phyloP scores from a whole-genome alignment of 2,888 invertebrate genomes.

The Archips xylosteana region DNA sequence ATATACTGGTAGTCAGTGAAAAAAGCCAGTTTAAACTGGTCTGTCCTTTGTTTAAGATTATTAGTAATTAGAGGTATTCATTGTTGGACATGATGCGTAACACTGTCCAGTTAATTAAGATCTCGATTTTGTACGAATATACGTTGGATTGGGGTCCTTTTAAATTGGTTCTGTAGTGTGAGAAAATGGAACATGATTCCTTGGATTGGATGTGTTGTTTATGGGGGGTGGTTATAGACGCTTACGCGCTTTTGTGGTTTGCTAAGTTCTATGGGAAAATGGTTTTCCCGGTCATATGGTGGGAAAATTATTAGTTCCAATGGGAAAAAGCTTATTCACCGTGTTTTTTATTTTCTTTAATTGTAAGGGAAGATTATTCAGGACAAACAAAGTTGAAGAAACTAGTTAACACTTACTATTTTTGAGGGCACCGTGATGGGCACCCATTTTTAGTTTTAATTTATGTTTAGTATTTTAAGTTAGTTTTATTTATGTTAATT shows the following conservation, averaged over 20 bases:
- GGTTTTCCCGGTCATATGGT: neutral
- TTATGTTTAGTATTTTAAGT: too few species aligned
- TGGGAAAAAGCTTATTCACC: neutral
- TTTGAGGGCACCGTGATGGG: too few species aligned
- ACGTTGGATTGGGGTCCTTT: neutral
- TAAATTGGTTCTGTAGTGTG: neutral
- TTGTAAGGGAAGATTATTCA: too few species aligned
- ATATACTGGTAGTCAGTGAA: too few species aligned
- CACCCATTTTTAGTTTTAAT: too few species aligned
- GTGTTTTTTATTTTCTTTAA: too few species aligned
- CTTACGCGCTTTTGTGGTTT: neutral
- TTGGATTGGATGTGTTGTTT: neutral
- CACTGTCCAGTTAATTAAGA: neutral
- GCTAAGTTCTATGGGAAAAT: neutral
- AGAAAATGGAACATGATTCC: conserved; percentile 21
- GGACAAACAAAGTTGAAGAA: too few species aligned
- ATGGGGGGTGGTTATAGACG: neutral
- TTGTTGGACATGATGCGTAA: neutral
- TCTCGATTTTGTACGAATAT: neutral
- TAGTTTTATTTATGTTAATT: too few species aligned
- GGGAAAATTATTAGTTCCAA: neutral
- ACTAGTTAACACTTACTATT: too few species aligned
- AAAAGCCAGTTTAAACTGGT: neutral
- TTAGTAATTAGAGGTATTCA: neutral
- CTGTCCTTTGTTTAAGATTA: neutral